phyloP scores from a whole-genome alignment of 1,140 invertebrate species.

The Temnothorax longispinosus region DNA sequence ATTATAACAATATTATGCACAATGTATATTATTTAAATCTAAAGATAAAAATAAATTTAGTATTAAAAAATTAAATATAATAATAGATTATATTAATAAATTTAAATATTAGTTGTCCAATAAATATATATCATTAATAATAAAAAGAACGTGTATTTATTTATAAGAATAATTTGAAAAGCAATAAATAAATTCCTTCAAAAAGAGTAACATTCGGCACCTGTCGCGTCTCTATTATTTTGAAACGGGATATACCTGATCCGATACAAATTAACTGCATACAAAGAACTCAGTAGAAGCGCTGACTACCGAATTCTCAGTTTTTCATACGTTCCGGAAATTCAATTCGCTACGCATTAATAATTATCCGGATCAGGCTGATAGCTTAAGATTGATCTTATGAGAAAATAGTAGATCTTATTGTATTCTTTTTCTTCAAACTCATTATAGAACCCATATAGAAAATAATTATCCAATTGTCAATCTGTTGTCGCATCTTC shows the following conservation, averaged over 20 bases:
- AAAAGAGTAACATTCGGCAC: constrained; percentile 44
- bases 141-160: not conserved
- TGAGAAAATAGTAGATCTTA: constrained; percentile 2
- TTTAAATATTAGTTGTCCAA: not conserved
- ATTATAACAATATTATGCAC: no score
- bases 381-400: constrained; percentile 1
- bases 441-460: not conserved
- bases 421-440: not conserved
- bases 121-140: not conserved
- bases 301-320: constrained; percentile 14
- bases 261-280: constrained; percentile 58
- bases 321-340: constrained; percentile 35
- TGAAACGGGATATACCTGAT: constrained; percentile 33
- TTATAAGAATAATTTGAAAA: not conserved
- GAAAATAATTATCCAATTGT: constrained; percentile 14
- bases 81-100: not conserved
- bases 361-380: constrained; percentile 10
- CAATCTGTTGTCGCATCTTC: not conserved
- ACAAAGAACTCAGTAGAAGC: constrained; percentile 9
- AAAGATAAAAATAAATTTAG: not conserved
- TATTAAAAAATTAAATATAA: not conserved
- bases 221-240: constrained; percentile 47
- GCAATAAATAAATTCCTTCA: not conserved
- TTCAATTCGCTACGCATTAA: constrained; percentile 11
- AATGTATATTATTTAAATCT: not conserved